Conservation (phyloP, 1,140 invertebrate species). For the Chlorops oryzae region DNA sequence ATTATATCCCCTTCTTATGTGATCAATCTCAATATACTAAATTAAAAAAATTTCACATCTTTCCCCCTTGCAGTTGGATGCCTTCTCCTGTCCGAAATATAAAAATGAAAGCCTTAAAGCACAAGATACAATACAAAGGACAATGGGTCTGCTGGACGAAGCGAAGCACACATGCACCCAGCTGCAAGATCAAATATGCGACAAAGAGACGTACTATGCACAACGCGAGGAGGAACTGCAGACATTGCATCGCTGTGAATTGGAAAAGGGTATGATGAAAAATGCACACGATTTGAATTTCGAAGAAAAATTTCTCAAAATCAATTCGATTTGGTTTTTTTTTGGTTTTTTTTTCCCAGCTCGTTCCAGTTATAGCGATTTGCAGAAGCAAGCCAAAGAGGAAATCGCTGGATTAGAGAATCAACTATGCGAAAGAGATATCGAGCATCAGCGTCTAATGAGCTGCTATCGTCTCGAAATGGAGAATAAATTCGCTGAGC, state of each 20-base stretch:
- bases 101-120: slow-evolving; percentile 52
- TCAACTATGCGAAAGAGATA: slow-evolving; percentile 29
- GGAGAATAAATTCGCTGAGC: slow-evolving; percentile 27
- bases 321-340: neutral
- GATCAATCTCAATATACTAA: too few relatives aligned
- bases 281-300: too few relatives aligned
- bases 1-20: too few relatives aligned
- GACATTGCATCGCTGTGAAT: slow-evolving; percentile 28
- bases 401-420: slow-evolving; percentile 29
- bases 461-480: slow-evolving; percentile 29
- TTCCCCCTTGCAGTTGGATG: slow-evolving; percentile 54
- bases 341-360: slow-evolving; percentile 13
- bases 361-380: slow-evolving; percentile 31
- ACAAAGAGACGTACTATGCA: slow-evolving; percentile 45
- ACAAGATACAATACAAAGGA: slow-evolving; percentile 49
- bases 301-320: neutral
- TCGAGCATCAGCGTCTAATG: slow-evolving; percentile 27
- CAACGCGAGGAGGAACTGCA: slow-evolving; percentile 31
- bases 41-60: too few relatives aligned
- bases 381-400: slow-evolving; percentile 33
- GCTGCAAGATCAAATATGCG: slow-evolving; percentile 51
- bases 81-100: slow-evolving; percentile 52
- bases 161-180: slow-evolving; percentile 49
- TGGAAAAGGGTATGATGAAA: slow-evolving; percentile 33
- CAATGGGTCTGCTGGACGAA: slow-evolving; percentile 52